Evolutionary conservation across 1,140 invertebrate genomes (phyloP).

Genomic region (Cheumatopsyche charites): DNA sequence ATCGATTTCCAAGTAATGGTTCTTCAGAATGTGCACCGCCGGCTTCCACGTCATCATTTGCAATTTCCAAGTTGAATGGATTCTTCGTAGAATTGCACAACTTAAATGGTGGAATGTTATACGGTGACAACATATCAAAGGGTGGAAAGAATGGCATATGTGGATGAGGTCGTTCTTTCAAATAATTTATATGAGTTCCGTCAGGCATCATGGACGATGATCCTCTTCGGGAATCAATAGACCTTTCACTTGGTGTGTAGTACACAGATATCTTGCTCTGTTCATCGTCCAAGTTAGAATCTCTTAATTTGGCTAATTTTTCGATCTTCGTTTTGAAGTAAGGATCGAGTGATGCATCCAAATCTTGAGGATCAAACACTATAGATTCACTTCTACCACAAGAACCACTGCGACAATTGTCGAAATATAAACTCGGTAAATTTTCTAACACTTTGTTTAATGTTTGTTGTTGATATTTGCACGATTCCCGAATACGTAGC

Average conservation of each 20-base stretch:
- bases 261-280: constrained; percentile 76
- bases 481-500: constrained; percentile 84
- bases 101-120: constrained; percentile 17
- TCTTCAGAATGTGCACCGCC: constrained; percentile 56
- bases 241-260: constrained; percentile 77
- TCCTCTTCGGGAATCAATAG: constrained; percentile 55
- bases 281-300: constrained; percentile 58
- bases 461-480: constrained; percentile 94
- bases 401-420: constrained; percentile 88
- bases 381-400: constrained; percentile 81
- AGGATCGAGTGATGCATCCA: constrained; percentile 64
- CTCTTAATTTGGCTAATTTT: constrained; percentile 57
- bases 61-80: neutral
- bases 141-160: constrained; percentile 52
- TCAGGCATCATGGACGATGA: constrained; percentile 60
- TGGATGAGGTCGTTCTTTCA: constrained; percentile 48
- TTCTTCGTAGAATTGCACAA: constrained; percentile 3
- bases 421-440: constrained; percentile 89
- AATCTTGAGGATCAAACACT: constrained; percentile 70
- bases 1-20: constrained; percentile 56
- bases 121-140: constrained; percentile 39
- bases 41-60: constrained; percentile 42
- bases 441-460: constrained; percentile 94
- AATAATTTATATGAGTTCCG: constrained; percentile 52
- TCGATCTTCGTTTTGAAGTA: constrained; percentile 71